Base-by-base conservation (phyloP, 2,797 vertebrate genomes). In the Ctenosaura bakeri region DNA sequence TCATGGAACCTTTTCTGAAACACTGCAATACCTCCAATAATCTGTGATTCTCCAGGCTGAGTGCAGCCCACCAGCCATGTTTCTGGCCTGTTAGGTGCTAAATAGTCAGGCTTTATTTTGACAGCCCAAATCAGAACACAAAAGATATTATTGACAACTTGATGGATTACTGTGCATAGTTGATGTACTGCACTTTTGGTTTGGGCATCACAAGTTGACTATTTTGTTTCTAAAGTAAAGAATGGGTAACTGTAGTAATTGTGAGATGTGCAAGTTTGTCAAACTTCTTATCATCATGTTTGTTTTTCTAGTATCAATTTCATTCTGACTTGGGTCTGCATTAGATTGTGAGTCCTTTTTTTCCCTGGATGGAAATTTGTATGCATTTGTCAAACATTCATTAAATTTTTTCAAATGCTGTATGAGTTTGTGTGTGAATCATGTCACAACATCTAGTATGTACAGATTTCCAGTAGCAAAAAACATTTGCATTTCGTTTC, bases 121-220 rank as follows among this genome's bases (percentile, higher is more conserved):
- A 29, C n/a, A 59, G 24, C 29, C 26, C 26, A 8, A 64, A 54
- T 54, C 52, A 54, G 52, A 54, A 54, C 52, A 54, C 52, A 54
- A 56, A 56, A 56, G 54, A 13, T 56, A 46, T 56, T 56, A 56
- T 56, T 59, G 16, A 59, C 3, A 16, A 18, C 16, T 8, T 73
- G 7, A 13, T 26, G 71, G 54, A 32, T 64, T 64, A 46, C 82
- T 85, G 38, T 54, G 86, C 69, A 62, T 73, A 66, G 82, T n/a
- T 77, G 66, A 85, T 87, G 90, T 82, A 83, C 9, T 24, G 54
- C 9, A 54, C 1, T 66, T 84, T 71, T 76, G 29, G 56, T 83
- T 83, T 62, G 59, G 42, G 6, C 20, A 35, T 64, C 74, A n/a
- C 42, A 79, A 38, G 10, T 42, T 79, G 16, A 50, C 38, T 13